phyloP scores from a whole-genome alignment of 2,113 vertebrate species.

The Semnornis frantzii region DNA sequence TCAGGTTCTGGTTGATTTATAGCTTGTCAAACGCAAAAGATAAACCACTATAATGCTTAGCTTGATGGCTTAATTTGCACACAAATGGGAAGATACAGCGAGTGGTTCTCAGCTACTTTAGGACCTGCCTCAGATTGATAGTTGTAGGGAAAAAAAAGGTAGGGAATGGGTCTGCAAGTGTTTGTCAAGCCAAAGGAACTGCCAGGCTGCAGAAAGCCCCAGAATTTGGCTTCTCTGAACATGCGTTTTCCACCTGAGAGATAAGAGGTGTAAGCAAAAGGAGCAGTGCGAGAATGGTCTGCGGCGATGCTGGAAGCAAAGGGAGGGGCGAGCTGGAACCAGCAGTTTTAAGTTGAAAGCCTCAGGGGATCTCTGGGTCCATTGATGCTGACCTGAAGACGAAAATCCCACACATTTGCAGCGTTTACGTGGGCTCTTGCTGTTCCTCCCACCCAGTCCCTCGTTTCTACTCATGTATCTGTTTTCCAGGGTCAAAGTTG shows the following conservation, averaged over 20 bases:
- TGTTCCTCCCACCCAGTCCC: constrained; percentile 16
- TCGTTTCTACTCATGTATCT: neutral
- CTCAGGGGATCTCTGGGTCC: constrained; percentile 1
- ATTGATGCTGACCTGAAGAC: neutral
- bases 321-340: neutral
- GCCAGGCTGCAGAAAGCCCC: neutral
- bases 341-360: neutral
- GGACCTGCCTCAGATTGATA: neutral
- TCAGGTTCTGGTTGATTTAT: neutral
- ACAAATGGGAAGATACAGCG: neutral
- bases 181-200: neutral
- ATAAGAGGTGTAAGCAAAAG: neutral
- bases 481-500: neutral
- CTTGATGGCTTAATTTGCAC: neutral
- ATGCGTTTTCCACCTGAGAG: neutral
- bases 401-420: constrained; percentile 36
- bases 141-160: neutral
- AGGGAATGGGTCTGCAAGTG: neutral
- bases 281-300: rapidly evolving
- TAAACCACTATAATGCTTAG: neutral
- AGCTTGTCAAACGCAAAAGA: neutral
- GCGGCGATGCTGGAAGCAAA: neutral
- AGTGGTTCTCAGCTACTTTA: neutral
- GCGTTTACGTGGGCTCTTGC: neutral
- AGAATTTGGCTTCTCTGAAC: neutral